These are phyloP conservation scores for Glaucopsyche alexis DNA, from an alignment of 2,888 invertebrate genomes.

Conservation along the genomic window DNA sequence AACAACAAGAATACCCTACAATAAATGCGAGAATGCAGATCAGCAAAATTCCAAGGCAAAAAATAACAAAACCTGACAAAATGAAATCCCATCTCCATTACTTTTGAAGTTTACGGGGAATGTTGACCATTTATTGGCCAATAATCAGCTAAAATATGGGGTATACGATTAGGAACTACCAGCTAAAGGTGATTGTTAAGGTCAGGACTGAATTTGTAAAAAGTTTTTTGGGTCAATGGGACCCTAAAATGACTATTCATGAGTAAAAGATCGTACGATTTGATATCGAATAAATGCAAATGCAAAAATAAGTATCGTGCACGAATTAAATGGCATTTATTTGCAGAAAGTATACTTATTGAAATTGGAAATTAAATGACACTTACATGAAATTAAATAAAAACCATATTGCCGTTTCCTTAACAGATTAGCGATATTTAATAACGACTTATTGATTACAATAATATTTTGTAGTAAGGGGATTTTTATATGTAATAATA, in stretches of 20 bases:
- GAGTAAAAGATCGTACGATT: background rate
- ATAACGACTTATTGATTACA: background rate
- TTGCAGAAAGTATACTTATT: background rate
- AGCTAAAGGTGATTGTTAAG: conserved; percentile 47
- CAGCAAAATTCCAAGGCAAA: conserved; percentile 44
- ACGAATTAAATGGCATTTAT: background rate
- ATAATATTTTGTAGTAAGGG: background rate
- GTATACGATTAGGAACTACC: conserved; percentile 50
- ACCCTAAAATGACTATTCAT: conserved; percentile 6
- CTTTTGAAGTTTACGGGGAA: conserved; percentile 52
- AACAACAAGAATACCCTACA: conserved; percentile 45
- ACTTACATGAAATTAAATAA: background rate
- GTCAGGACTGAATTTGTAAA: conserved; percentile 39
- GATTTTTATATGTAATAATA: background rate
- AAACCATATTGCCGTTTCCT: background rate
- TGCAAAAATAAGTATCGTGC: background rate
- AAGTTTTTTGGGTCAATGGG: conserved; percentile 25
- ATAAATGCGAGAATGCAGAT: conserved; percentile 45
- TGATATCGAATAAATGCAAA: background rate
- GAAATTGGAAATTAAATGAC: background rate
- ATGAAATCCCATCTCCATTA: conserved; percentile 51
- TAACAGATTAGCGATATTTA: background rate
- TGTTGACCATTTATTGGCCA: conserved; percentile 35
- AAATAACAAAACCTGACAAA: conserved; percentile 50
- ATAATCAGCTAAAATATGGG: conserved; percentile 38